Conservation (phyloP, 2,113 vertebrate species). For the Chinchilla lanigera region DNA sequence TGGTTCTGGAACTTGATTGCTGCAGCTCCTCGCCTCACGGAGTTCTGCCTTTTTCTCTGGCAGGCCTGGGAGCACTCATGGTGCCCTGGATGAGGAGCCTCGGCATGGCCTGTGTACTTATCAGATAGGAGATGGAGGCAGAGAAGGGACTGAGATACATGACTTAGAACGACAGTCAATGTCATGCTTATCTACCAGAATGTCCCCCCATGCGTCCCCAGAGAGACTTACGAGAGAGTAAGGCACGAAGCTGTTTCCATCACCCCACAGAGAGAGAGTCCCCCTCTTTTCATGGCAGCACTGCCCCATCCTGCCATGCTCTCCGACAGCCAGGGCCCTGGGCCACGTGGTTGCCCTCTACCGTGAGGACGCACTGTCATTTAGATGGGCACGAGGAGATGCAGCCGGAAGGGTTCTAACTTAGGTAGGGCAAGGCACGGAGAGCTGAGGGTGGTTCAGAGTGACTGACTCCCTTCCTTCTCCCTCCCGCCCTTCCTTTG, state of each 20-base stretch:
- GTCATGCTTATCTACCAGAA: background rate
- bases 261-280: background rate
- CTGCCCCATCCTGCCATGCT: background rate
- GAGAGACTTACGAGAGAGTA: background rate
- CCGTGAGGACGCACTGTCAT: background rate
- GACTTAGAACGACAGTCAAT: background rate
- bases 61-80: background rate
- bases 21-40: background rate
- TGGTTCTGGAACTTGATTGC: background rate
- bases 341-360: background rate
- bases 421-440: background rate
- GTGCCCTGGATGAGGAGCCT: conserved; percentile 33
- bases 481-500: too few relatives aligned
- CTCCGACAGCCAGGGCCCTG: background rate
- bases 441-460: background rate
- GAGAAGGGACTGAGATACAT: background rate
- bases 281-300: background rate
- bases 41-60: background rate
- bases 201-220: background rate
- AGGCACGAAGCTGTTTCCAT: background rate
- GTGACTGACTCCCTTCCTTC: background rate
- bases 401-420: background rate
- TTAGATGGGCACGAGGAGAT: conserved; percentile 2
- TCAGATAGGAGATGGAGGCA: background rate
- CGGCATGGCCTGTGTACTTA: conserved; percentile 7